Evolutionary conservation across 1,140 invertebrate genomes (phyloP).

Genomic region (Zaprionus gabonicus): DNA sequence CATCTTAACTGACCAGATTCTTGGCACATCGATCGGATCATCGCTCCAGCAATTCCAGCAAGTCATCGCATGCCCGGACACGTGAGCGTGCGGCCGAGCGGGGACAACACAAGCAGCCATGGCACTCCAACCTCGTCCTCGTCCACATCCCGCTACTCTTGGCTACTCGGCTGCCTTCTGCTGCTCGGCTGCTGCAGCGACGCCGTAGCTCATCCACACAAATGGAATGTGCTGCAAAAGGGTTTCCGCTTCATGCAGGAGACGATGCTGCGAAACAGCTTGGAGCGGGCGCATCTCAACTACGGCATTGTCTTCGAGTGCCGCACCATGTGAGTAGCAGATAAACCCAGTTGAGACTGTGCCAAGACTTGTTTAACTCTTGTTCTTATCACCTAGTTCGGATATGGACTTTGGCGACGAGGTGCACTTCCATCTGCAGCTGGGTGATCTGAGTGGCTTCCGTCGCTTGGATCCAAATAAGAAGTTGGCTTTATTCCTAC

Average conservation of each 20-base stretch:
- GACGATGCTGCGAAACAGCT: constrained; percentile 69
- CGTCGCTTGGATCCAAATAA: constrained; percentile 62
- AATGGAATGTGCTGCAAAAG: constrained; percentile 66
- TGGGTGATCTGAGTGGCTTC: constrained; percentile 74
- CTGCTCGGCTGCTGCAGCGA: constrained; percentile 30
- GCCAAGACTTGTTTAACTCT: not conserved
- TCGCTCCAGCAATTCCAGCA: constrained; percentile 16
- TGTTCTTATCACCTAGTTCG: constrained; percentile 37
- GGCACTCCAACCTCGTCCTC: not conserved
- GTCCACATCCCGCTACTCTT: not conserved
- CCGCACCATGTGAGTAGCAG: constrained; percentile 70
- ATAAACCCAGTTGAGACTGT: not conserved
- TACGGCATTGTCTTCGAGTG: constrained; percentile 79
- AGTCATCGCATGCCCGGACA: constrained; percentile 32
- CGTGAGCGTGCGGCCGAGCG: constrained; percentile 28
- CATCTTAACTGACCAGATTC: constrained; percentile 14
- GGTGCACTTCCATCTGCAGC: constrained; percentile 69
- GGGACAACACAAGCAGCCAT: constrained; percentile 1
- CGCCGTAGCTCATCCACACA: constrained; percentile 40
- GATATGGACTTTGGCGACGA: constrained; percentile 65
- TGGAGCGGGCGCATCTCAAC: constrained; percentile 75
- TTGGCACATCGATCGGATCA: not conserved
- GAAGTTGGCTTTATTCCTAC: constrained; percentile 76
- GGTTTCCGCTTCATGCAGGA: constrained; percentile 73
- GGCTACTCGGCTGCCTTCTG: constrained; percentile 23